A percentile compares a stretch with the other conserved stretches of the same genome.
Conservation (phyloP, 2,797 vertebrate genomes). For the Synanceia verrucosa region DNA sequence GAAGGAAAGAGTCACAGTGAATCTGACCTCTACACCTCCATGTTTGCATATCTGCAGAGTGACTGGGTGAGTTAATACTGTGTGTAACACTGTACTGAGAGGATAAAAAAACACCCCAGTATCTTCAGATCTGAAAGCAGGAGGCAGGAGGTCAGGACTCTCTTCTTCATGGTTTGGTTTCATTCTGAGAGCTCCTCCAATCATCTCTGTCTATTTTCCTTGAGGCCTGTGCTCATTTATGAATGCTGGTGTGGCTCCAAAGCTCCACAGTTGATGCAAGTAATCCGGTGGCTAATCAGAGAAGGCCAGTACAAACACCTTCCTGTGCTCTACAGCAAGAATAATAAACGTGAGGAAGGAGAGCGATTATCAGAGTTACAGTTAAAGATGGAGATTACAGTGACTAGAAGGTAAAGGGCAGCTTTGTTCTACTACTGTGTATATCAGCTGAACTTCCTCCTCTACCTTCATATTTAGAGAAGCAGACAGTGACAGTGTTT, state of each 20-base stretch:
- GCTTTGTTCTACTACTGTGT: background rate
- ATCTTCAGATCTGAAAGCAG: conserved; percentile 45
- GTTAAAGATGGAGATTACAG: conserved; percentile 22
- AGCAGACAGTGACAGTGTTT: background rate
- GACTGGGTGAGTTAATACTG: background rate
- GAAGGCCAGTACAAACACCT: conserved; percentile 51
- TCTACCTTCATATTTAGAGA: conserved; percentile 6
- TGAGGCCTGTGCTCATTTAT: background rate
- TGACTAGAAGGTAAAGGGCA: conserved; percentile 27
- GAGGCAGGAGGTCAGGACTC: conserved; percentile 32
- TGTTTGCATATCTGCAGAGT: conserved; percentile 45
- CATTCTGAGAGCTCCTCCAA: conserved; percentile 50
- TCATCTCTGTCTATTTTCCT: conserved; percentile 24
- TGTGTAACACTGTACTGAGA: background rate
- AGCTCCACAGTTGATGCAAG: conserved; percentile 32
- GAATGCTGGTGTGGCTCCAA: conserved; percentile 23
- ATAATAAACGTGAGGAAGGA: conserved; percentile 59
- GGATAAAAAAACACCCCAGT: background rate
- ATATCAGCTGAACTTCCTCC: background rate
- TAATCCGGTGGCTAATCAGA: conserved; percentile 59
- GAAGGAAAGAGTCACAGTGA: conserved; percentile 45
- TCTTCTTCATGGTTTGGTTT: conserved; percentile 40
- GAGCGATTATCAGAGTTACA: conserved; percentile 38
- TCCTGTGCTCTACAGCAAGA: conserved; percentile 54
- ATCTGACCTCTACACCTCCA: conserved; percentile 20